A percentile compares a stretch with the other conserved stretches of the same genome.
phyloP scores from a whole-genome alignment of 2,888 invertebrate species.

The Polymixis flavicincta region DNA sequence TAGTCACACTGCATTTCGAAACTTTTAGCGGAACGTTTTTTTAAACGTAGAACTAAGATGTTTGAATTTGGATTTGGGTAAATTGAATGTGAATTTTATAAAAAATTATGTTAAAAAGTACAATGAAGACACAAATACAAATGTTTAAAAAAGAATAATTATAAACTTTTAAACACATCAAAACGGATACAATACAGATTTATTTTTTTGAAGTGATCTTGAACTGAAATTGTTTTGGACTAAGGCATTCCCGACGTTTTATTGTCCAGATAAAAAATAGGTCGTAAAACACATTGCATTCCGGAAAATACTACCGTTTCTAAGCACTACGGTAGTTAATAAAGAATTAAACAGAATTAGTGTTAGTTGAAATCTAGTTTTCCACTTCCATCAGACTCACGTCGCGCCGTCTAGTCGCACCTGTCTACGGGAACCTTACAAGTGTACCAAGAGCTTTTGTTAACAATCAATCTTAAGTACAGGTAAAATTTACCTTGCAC shows the following conservation, averaged over 20 bases:
- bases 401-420: no score
- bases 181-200: slow-evolving; percentile 2
- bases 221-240: neutral
- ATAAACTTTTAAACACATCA: no score
- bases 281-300: slow-evolving; percentile 19
- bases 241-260: slow-evolving; percentile 25
- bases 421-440: no score
- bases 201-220: slow-evolving; percentile 28
- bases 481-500: no score
- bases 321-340: slow-evolving; percentile 4
- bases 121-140: neutral
- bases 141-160: no score
- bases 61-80: neutral
- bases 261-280: slow-evolving; percentile 1
- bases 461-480: no score
- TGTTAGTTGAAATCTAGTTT: neutral
- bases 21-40: neutral
- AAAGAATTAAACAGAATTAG: neutral
- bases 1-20: neutral
- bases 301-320: slow-evolving; percentile 6
- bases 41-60: neutral
- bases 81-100: neutral
- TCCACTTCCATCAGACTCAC: no score
- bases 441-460: no score
- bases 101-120: neutral